Evolutionary conservation across 1,140 invertebrate species (phyloP), one percentile per base, ranked within the genome.

Genomic region (Ceratoteleas bidentatus): DNA sequence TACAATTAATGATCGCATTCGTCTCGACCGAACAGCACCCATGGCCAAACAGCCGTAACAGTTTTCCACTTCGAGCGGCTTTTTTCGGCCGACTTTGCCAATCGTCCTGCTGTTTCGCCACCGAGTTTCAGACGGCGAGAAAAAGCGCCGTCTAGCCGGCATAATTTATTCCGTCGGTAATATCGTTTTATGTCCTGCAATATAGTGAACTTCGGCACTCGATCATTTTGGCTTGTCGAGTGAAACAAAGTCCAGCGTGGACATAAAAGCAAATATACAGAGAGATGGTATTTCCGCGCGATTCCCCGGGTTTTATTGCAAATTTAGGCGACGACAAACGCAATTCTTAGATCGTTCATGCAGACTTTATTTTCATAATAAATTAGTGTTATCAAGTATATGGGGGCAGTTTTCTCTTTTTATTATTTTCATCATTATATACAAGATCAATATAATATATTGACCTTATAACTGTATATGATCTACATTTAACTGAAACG

Each of bases 221-320:
- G 52, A 65, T 74, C 70, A 74, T 64, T 74, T 74, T 40, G 60
- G 64, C 70, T 65, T 74, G 11, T 64, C 40, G 45, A 57, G 64
- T 64, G 36, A 62, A 65, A 58, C 24, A 57, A 64, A 33, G 15
- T 3, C 45, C 8, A 32, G 16, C 32, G 52, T 36, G 24, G 53
- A 57, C 60, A 65, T 64, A 64, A 74, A 64, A 57, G 50, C 47
- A 64, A 74, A 64, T 74, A 64, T 57, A 64, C 60, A 11, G 52
- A 32, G 16, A 74, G 15, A 57, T 24, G 34, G 11, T 56, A 45
- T 61, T 47, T 60, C 13, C 49, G 13, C 50, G n/a, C 58, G 4
- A 13, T 54, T 56, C 62, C 32, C 15, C n/a, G 16, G 54, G 47
- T 54, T 72, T 62, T 62, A 54, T 9, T 14, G 36, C 49, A 58